Base-by-base conservation (phyloP, 2,888 invertebrate species). In the Mayetiola destructor region DNA sequence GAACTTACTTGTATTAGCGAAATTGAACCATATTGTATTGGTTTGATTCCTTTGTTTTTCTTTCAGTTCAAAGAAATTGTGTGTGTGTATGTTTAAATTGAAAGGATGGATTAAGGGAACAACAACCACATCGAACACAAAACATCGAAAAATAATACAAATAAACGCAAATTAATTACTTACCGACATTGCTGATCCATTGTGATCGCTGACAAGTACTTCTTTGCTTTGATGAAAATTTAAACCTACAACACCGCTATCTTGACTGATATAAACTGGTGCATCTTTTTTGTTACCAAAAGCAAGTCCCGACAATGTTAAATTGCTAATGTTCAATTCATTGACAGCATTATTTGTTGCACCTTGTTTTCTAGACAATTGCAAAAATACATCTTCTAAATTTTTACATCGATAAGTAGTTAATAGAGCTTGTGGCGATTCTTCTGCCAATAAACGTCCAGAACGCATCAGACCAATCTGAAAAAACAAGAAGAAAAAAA, bases 391-490 rank as follows among this genome's bases (percentile, higher is more conserved):
- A 64, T 92, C 92, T 71, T 95, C 95, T 6, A 95, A 75, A 14
- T 86, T 84, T 60, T 82, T 79, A 68, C 89, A 89, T 66, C 80
- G 82, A 75, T 90, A 90, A 78, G 87, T 85, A 54, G 84, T 79
- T 55, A 95, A 77, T 42, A 94, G 77, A 14, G 83, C 82, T 62
- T 85, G 84, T 0, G 94, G 94, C 14, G 85, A 86, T 70, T 92
- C 88, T 74, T 95, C 94, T 1, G 94, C 94, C 64, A 95, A 73
- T 55, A 95, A 76, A 57, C 86, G 80, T 0, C 95, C 95, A 67
- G 87, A 89, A 61, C 95, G 77, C 94, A 95, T 95, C 63, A 95
- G 75, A 59, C 94, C 95, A 69, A 95, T 94, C 92, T 92, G 71
- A 37, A 63, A 64, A 59, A 42, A 42, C 42, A 53, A 59, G 57